A percentile compares a stretch with the other conserved stretches of the same genome.
These are phyloP conservation scores for Chascanopsetta lugubris DNA, from an alignment of 2,113 vertebrate species.

Conservation along the genomic window DNA sequence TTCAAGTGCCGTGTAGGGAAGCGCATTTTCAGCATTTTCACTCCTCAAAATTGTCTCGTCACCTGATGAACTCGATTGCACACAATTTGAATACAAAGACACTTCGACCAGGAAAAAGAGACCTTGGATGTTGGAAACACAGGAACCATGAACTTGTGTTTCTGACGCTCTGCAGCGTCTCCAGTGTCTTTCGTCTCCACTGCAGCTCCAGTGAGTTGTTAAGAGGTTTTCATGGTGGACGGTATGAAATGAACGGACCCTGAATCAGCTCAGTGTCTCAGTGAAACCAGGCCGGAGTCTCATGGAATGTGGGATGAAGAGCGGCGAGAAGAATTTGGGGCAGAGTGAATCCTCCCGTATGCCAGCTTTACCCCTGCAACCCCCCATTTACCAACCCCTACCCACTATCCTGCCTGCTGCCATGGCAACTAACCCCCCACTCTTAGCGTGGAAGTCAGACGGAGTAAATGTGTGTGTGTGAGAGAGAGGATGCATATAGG, in stretches of 20 bases:
- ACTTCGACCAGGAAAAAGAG: too few relatives aligned
- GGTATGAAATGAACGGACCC: not conserved
- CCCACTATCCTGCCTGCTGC: conserved; percentile 54
- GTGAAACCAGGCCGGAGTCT: conserved; percentile 32
- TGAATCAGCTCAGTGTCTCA: conserved; percentile 9
- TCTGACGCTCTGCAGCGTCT: not conserved
- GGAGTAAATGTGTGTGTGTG: conserved; percentile 7
- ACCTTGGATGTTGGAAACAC: too few relatives aligned
- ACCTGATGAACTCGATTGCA: too few relatives aligned
- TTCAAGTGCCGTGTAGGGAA: too few relatives aligned
- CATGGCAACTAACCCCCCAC: conserved; percentile 59
- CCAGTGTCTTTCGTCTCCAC: not conserved
- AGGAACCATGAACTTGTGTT: too few relatives aligned
- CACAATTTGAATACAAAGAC: too few relatives aligned
- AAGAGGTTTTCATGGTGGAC: not conserved
- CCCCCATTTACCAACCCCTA: conserved; percentile 21
- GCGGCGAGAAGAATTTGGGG: conserved; percentile 47
- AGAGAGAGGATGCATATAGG: conserved; percentile 2
- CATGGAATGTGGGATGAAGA: conserved; percentile 52
- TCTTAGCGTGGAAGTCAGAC: conserved; percentile 43
- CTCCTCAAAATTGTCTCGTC: too few relatives aligned
- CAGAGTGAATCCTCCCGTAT: conserved; percentile 33
- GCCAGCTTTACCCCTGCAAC: conserved; percentile 55
- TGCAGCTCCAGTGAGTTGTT: not conserved
- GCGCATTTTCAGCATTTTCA: too few relatives aligned